These are phyloP conservation scores for Ophion obscuratus DNA, from an alignment of 2,888 invertebrate species.

Conservation along the genomic window DNA sequence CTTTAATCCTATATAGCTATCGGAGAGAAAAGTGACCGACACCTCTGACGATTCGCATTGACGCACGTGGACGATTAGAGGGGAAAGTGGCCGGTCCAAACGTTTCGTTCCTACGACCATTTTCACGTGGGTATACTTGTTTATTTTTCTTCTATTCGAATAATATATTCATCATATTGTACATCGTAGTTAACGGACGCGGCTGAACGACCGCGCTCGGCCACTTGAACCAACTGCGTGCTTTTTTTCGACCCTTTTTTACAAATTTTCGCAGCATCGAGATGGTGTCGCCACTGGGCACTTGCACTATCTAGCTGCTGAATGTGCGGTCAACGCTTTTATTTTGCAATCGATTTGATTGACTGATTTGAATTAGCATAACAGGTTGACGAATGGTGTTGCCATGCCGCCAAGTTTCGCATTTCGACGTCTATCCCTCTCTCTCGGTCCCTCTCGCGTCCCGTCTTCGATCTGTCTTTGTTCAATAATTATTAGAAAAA, in stretches of 20 bases:
- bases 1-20: slow-evolving; percentile 3
- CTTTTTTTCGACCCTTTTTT: slow-evolving; percentile 29
- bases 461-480: neutral
- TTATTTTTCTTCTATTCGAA: slow-evolving; percentile 11
- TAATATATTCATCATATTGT: slow-evolving; percentile 21
- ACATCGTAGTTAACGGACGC: slow-evolving; percentile 22
- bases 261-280: slow-evolving; percentile 8
- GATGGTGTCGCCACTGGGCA: slow-evolving; percentile 66
- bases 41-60: slow-evolving; percentile 12
- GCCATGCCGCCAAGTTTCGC: slow-evolving; percentile 19
- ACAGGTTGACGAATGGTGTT: slow-evolving; percentile 16
- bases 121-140: slow-evolving; percentile 43
- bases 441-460: neutral
- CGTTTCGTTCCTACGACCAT: slow-evolving; percentile 9
- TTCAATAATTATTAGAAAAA: neutral
- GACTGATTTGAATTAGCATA: slow-evolving; percentile 30
- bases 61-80: neutral
- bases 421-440: neutral
- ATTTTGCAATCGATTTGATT: slow-evolving; percentile 15
- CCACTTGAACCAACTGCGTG: slow-evolving; percentile 31
- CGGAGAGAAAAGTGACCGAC: slow-evolving; percentile 11
- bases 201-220: slow-evolving; percentile 47
- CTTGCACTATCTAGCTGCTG: neutral
- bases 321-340: slow-evolving; percentile 1
- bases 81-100: slow-evolving; percentile 5